Conservation (phyloP, 2,888 invertebrate species). For the Asteroscopus sphinx region DNA sequence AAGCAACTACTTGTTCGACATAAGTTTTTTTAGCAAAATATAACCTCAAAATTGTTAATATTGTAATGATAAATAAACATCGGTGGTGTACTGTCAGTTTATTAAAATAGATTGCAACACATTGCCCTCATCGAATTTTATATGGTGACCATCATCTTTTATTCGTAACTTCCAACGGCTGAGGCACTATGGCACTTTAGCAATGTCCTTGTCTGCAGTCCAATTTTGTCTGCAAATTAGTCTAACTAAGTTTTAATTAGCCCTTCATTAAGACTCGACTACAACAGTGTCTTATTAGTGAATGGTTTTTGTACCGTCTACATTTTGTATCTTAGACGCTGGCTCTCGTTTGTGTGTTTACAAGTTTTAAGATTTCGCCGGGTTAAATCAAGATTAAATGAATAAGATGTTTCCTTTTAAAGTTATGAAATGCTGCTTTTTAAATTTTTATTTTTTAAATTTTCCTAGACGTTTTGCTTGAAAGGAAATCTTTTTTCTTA, state of each 20-base stretch:
- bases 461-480: background rate
- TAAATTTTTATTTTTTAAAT: slow-evolving; percentile 3
- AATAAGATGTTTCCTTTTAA: slow-evolving; percentile 14
- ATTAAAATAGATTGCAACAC: too few relatives aligned
- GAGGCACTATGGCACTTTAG: too few relatives aligned
- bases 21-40: too few relatives aligned
- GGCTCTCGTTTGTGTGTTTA: slow-evolving; percentile 19
- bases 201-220: too few relatives aligned
- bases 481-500: too few relatives aligned
- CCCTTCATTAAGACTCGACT: slow-evolving; percentile 71
- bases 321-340: slow-evolving; percentile 37
- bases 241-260: slow-evolving; percentile 75
- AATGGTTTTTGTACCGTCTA: slow-evolving; percentile 68
- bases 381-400: slow-evolving; percentile 33
- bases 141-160: too few relatives aligned
- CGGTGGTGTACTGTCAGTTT: too few relatives aligned
- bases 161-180: too few relatives aligned
- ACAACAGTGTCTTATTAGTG: slow-evolving; percentile 67
- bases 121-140: too few relatives aligned
- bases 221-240: slow-evolving; percentile 40
- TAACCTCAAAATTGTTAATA: too few relatives aligned
- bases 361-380: slow-evolving; percentile 30
- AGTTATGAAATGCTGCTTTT: slow-evolving; percentile 2
- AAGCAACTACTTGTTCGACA: too few relatives aligned
- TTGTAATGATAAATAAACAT: too few relatives aligned